Base-by-base conservation (phyloP, 2,113 vertebrate genomes). In the Hypanus sabinus region DNA sequence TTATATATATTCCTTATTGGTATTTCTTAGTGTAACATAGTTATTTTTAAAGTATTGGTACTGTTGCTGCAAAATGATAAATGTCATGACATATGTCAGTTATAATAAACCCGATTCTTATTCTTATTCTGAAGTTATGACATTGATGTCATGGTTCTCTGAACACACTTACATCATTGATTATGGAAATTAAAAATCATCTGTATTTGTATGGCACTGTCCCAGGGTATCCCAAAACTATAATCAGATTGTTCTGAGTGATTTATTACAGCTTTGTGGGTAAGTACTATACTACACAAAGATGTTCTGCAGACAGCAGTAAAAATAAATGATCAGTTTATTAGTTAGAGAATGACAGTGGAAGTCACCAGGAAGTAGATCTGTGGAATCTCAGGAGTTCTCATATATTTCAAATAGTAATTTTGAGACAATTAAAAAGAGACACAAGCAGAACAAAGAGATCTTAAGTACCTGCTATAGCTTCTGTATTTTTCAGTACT, bases 331-430 rank as follows among this genome's bases (percentile, higher is more conserved):
- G 0, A n/a, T 0, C 55, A 87, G 10, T 87, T 62, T 87, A 60
- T 60, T 88, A 3, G 46, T 85, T 60, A 7, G 0, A 20, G n/a
- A 18, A 65, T 90, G n/a, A 90, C 27, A 14, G 30, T 33, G 60
- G 60, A 90, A 16, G 11, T 62, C 57, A 62, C 27, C 62, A 16
- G 57, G 81, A 85, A 90, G 16, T 65, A 65, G 30, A 18, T 20
- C 85, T 20, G 85, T 90, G 85, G 30, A 62, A 65, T 88, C 30
- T 33, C n/a, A n/a, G 65, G 62, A 33, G 16, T n/a, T 7, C 7
- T 33, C 85, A 65, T 65, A 68, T 90, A 68, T 88, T 16, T 65
- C 85, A 90, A 90, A 68, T n/a, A 68, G 60, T 65, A 90, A 90
- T 90, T 90, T 90, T 60, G 33, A 90, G 16, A 7, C 60, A 90